Evolutionary conservation across 2,888 invertebrate species (phyloP).

Genomic region (Drosophila nr. medialis): DNA sequence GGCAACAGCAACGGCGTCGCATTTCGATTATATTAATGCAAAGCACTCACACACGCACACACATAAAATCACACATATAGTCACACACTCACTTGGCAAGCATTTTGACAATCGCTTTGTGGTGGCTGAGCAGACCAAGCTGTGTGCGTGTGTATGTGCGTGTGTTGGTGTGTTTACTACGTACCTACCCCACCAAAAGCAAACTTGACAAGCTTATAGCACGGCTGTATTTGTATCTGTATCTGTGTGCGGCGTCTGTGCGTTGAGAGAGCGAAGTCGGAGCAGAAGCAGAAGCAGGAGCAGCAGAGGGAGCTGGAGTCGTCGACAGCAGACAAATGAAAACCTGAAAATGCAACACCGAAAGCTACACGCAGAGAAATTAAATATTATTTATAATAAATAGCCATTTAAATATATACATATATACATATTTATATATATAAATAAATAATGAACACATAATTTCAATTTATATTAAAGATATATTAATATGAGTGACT

Average conservation of each 20-base stretch:
- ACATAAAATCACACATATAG: constrained; percentile 3
- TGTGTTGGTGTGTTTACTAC: constrained; percentile 36
- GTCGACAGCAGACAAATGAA: constrained; percentile 49
- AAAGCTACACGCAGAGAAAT: constrained; percentile 54
- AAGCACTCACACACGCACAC: constrained; percentile 61
- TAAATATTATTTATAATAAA: background rate
- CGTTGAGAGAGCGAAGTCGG: constrained; percentile 33
- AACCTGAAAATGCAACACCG: constrained; percentile 69
- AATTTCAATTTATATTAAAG: background rate
- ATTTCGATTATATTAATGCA: constrained; percentile 79
- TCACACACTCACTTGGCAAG: constrained; percentile 9
- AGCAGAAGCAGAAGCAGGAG: constrained; percentile 7
- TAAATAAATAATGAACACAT: background rate
- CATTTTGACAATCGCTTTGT: constrained; percentile 49
- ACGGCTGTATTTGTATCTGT: constrained; percentile 19
- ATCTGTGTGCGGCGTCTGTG: constrained; percentile 41
- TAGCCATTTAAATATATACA: background rate
- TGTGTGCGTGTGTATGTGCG: constrained; percentile 26
- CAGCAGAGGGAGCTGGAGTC: constrained; percentile 24
- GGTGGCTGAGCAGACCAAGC: constrained; percentile 51
- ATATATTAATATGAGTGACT: background rate
- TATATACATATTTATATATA: no score
- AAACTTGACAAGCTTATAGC: constrained; percentile 77
- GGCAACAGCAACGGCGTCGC: constrained; percentile 55
- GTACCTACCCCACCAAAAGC: constrained; percentile 84